A percentile compares a stretch with the other conserved stretches of the same genome.
phyloP scores from a whole-genome alignment of 2,113 vertebrate genomes.

The Paradoxurus hermaphroditus region DNA sequence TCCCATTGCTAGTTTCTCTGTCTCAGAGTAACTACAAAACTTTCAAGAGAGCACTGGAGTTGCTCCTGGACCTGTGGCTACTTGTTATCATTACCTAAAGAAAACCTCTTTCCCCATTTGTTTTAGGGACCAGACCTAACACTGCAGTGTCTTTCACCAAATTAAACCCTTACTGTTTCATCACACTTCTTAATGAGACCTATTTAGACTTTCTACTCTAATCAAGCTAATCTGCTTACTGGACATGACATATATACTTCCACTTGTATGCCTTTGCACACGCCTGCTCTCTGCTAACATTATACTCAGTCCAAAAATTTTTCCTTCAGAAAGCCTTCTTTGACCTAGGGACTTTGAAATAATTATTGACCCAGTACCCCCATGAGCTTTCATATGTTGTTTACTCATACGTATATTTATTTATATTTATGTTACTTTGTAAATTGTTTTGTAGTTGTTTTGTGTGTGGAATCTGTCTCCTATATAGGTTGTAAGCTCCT shows the following conservation, averaged over 20 bases:
- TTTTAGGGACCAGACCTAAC: slow-evolving; percentile 34
- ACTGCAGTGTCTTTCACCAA: slow-evolving; percentile 9
- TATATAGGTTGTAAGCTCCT: slow-evolving; percentile 57
- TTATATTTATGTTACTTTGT: slow-evolving; percentile 63
- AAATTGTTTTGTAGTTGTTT: slow-evolving; percentile 53
- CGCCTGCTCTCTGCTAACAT: background rate
- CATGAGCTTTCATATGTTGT: slow-evolving; percentile 45
- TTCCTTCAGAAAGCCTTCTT: slow-evolving; percentile 21
- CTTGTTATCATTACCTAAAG: background rate
- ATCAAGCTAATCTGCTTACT: slow-evolving; percentile 55
- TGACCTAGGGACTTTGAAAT: slow-evolving; percentile 5
- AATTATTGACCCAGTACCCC: slow-evolving; percentile 6
- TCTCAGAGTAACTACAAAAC: slow-evolving; percentile 19
- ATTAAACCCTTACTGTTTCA: background rate
- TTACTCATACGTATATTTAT: slow-evolving; percentile 62
- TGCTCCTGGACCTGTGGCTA: background rate
- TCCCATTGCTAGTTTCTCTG: slow-evolving; percentile 29
- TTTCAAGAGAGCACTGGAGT: slow-evolving; percentile 16
- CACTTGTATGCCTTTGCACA: slow-evolving; percentile 27
- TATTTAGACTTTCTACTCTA: slow-evolving; percentile 29
- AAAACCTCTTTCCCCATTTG: slow-evolving; percentile 11
- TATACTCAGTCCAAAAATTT: background rate
- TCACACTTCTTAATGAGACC: slow-evolving; percentile 17
- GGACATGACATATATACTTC: slow-evolving; percentile 29
- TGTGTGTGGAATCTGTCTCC: background rate